Base-by-base conservation (phyloP, 1,140 invertebrate genomes). In the Formica exsecta region DNA sequence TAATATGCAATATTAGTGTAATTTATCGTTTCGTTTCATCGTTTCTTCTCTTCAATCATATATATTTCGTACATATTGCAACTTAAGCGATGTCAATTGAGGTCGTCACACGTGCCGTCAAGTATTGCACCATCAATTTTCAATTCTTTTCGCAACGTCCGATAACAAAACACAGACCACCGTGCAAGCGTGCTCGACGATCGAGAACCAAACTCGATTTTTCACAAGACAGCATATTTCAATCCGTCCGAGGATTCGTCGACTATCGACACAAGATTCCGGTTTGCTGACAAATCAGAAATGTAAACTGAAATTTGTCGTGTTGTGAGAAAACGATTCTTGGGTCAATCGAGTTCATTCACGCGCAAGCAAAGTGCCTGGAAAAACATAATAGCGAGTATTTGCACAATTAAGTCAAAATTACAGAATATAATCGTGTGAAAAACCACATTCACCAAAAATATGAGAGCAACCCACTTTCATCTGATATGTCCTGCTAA, bases 281-380 rank as follows among this genome's bases (percentile, higher is more conserved):
- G 77, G 22, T 74, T 83, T 83, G 79, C 68, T 83, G 54, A 74
- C 79, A 3, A 41, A 59, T 59, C 68, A 7, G n/a, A 71, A 71
- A 22, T 9, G 48, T 22, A 11, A 29, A 65, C 1, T 59, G 79
- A 41, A 83, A 74, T 83, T 74, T 61, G 54, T n/a, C 11, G 1
- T 62, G 25, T 51, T 73, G 68, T 61, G 38, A 74, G 32, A 83
- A 59, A 3, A 0, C 29, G 19, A 71, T 81, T 73, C 54, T 41
- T 19, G n/a, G 79, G 68, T 83, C 54, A 83, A 74, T 48, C 19
- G 54, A 83, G 68, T 83, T 83, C 36, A 51, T 71, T 32, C 38
- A 19, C 51, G 51, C 11, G n/a, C 13, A 64, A 32, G 4, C 6
- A n/a, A 16, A 19, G 7, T 19, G 6, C 4, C n/a, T 51, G 38